Base-by-base conservation (phyloP, 2,113 vertebrate species). In the Callaeas wilsoni region DNA sequence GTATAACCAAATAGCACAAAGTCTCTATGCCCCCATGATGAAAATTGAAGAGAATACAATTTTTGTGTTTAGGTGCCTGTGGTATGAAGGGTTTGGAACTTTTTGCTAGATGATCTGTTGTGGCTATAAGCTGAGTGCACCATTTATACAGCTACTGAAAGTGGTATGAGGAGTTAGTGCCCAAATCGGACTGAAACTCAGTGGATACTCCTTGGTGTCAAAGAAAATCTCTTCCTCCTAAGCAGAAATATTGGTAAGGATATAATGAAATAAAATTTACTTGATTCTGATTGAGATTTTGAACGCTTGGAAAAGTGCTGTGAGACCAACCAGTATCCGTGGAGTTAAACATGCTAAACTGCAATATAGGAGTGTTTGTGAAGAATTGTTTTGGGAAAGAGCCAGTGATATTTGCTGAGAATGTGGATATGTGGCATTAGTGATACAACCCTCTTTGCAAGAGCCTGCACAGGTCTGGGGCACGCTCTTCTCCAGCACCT, bases 1-100 rank as follows among this genome's bases (percentile, higher is more conserved):
- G 1, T 6, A 1, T 13, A 41, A 56, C 21, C 37, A 18, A 59
- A 29, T 4, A 55, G 62, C 26, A 63, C 46, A 57, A 77, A 49
- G 26, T 30, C 33, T 65, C 56, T 41, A 1, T 21, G 13, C 4
- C 29, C 10, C 33, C 4, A 1, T 1, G 16, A 20, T 25, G 21
- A 39, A 79, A 85, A 50, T 62, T 10, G 22, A 74, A 56, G 46
- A 26, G 20, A 42, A 37, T 27, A 12, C 10, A 10, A 7, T 26
- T 84, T 84, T 70, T 57, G 19, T 41, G 16, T 56, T 21, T 46
- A 21, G 13, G 35, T 90, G 33, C 8, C 37, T 62, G 21, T 33
- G 30, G 18, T 23, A 4, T 13, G 12, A 79, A 33, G 30, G 20
- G 7, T 7, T 73, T 60, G 35, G 41, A 69, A 6, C 10, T 12